Evolutionary conservation across 2,888 invertebrate genomes (phyloP).

Genomic region (Oscheius onirici): DNA sequence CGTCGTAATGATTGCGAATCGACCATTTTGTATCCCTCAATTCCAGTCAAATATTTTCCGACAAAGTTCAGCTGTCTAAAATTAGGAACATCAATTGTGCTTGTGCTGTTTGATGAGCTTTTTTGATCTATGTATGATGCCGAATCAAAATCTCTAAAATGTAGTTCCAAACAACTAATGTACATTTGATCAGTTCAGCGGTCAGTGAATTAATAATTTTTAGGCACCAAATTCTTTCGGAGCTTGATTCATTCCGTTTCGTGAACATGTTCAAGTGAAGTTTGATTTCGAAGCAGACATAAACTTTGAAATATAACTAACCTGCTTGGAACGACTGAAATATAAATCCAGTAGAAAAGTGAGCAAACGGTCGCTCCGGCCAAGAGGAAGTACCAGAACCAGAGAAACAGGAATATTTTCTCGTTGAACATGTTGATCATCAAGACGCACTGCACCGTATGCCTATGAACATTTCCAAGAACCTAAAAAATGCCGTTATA

Average conservation of each 20-base stretch:
- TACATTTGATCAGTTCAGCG: neutral
- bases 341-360: conserved; percentile 71
- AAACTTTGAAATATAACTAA: conserved; percentile 32
- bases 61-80: conserved; percentile 71
- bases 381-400: conserved; percentile 71
- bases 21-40: conserved; percentile 72
- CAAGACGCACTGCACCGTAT: conserved; percentile 71
- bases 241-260: too few relatives aligned
- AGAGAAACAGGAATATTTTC: conserved; percentile 71
- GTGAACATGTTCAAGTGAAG: too few relatives aligned
- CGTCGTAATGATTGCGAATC: conserved; percentile 70
- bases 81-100: too few relatives aligned
- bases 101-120: too few relatives aligned
- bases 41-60: conserved; percentile 71
- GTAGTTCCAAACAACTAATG: neutral
- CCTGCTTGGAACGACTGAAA: conserved; percentile 70
- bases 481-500: conserved; percentile 42
- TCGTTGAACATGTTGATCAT: conserved; percentile 72
- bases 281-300: too few relatives aligned
- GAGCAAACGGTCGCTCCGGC: conserved; percentile 70
- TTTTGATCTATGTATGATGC: too few relatives aligned
- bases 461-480: conserved; percentile 71
- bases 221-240: too few relatives aligned
- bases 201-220: neutral
- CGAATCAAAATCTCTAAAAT: too few relatives aligned